Percentiles rank a stretch among this genome's conserved stretches.
Evolutionary conservation across 2,888 invertebrate genomes (phyloP).

Genomic region (Drosophila stalkeri): DNA sequence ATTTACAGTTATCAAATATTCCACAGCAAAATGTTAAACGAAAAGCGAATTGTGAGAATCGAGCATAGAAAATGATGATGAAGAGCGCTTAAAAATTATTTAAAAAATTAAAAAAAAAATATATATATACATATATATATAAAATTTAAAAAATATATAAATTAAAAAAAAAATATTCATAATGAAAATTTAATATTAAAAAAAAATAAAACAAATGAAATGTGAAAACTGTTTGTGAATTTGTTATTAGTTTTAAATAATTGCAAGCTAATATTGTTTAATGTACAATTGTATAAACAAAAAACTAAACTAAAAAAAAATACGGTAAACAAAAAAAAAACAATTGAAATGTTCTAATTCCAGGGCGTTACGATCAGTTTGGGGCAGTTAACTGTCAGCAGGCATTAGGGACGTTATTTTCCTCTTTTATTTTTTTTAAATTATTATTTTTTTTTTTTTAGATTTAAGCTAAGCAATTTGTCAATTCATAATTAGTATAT

Average conservation of each 20-base stretch:
- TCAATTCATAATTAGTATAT: slow-evolving; percentile 19
- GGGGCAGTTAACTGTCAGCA: slow-evolving; percentile 1
- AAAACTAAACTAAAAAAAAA: slow-evolving; percentile 3
- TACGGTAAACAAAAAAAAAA: not conserved
- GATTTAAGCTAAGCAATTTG: slow-evolving; percentile 11
- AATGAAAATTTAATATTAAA: not conserved
- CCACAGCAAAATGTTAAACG: slow-evolving; percentile 46
- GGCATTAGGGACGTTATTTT: slow-evolving; percentile 4
- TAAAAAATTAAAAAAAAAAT: not conserved
- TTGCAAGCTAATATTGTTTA: slow-evolving; percentile 38
- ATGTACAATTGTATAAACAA: slow-evolving; percentile 38
- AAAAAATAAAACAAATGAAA: slow-evolving; percentile 4
- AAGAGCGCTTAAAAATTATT: slow-evolving; percentile 4
- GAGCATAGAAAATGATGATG: slow-evolving; percentile 51
- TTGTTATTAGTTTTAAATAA: slow-evolving; percentile 49
- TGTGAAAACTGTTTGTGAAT: slow-evolving; percentile 39
- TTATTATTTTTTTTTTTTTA: slow-evolving; percentile 16
- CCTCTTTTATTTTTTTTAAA: not conserved
- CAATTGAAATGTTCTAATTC: slow-evolving; percentile 9
- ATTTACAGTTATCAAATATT: slow-evolving; percentile 40
- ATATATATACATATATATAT: not conserved
- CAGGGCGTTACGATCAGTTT: slow-evolving; percentile 3
- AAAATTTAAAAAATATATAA: not conserved
- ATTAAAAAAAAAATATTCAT: not conserved
- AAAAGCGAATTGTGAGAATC: slow-evolving; percentile 78